Evolutionary conservation across 2,797 vertebrate genomes (phyloP), one percentile per base, ranked within the genome.

Genomic region (Hozukius guyotensis): DNA sequence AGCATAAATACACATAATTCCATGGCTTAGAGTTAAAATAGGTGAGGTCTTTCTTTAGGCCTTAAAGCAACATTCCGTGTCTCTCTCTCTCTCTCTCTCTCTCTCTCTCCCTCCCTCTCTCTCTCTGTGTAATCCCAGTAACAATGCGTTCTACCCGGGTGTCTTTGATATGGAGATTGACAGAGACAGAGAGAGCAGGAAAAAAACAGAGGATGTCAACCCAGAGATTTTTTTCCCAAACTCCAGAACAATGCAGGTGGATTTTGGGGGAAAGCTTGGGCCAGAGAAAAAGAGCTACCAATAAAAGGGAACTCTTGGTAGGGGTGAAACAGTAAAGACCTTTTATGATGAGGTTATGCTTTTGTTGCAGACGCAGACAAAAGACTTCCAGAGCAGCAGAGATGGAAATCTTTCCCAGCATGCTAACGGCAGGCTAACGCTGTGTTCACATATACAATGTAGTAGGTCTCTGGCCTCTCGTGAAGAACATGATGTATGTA

Each of bases 161-260:
- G 52, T 73, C 81, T 87, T 86, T 87, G 65, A 82, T 83, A 79
- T 77, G 75, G 62, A 85, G 88, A 85, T 46, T 27, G 72, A 82
- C 71, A 60, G 67, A 80, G 55, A 46, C 9, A 4, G 10, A 56
- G 32, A 76, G 65, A 70, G 59, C 32, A 61, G 13, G 31, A 27
- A 56, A 64, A 46, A 68, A 64, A 59, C 61, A 73, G 16, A 68
- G 29, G 69, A 46, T 67, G 60, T 67, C 25, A 24, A 64, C 56
- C 65, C 6, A 57, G 13, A 75, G 62, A 42, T 60, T 60, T 64
- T 49, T 64, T 20, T 53, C 16, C 38, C 52, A 42, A 80, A 78
- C 34, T 66, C 42, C 24, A 62, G n/a, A 77, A 77, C 49, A 82
- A 60, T 73, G 55, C 56, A 60, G 70, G 69, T 81, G 76, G 61